Evolutionary conservation across 2,113 vertebrate genomes (phyloP).

Genomic region (Sporophila hypoxantha): DNA sequence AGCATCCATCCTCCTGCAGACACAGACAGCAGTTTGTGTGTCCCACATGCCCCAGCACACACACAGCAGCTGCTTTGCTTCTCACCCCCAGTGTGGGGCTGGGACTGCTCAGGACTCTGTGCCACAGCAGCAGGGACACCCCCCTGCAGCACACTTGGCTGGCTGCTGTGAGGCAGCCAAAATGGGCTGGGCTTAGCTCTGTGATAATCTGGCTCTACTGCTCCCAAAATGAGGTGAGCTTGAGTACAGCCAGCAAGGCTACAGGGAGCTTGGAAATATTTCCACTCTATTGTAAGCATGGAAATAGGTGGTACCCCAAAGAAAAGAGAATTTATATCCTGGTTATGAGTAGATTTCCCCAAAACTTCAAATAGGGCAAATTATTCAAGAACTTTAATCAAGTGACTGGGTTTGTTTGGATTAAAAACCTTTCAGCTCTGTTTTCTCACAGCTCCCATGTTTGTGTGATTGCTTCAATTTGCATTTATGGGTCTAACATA

Average conservation of each 20-base stretch:
- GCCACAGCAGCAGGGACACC: not conserved
- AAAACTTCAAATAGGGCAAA: slow-evolving; percentile 29
- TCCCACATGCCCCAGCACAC: not conserved
- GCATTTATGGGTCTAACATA: slow-evolving; percentile 32
- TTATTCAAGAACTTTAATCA: slow-evolving; percentile 39
- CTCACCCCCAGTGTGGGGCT: not conserved
- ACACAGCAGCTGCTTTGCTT: not conserved
- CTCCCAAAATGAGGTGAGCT: not conserved
- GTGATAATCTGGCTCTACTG: not conserved
- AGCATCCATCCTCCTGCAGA: not conserved
- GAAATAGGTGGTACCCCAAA: not conserved
- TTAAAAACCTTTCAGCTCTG: slow-evolving; percentile 31
- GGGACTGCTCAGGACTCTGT: not conserved
- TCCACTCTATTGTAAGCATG: not conserved
- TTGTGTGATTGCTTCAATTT: slow-evolving; percentile 54
- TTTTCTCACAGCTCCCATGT: slow-evolving; percentile 8
- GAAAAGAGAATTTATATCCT: slow-evolving; percentile 1
- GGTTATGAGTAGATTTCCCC: not conserved
- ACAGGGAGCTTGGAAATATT: not conserved
- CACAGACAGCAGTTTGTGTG: not conserved
- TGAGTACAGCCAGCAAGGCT: not conserved
- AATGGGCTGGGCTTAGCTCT: not conserved
- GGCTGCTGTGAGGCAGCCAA: not conserved
- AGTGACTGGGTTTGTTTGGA: slow-evolving; percentile 20
- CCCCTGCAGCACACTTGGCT: not conserved